A percentile compares a stretch with the other conserved stretches of the same genome.
Evolutionary conservation across 2,888 invertebrate genomes (phyloP).

Genomic region (Shargacucullia verbasci): DNA sequence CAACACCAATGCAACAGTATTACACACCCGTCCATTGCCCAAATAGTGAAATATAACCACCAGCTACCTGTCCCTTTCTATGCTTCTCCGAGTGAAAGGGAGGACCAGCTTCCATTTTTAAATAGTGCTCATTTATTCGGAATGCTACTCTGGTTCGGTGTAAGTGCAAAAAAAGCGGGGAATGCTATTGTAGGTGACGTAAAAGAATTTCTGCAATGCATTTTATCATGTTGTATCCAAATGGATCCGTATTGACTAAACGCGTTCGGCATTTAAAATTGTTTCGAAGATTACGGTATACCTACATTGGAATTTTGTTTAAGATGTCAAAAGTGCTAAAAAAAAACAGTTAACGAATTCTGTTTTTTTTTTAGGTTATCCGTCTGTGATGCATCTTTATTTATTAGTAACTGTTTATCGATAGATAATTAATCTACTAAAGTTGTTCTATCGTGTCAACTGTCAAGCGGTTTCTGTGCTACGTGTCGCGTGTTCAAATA

Average conservation of each 20-base stretch:
- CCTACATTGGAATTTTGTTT: constrained; percentile 11
- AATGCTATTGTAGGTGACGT: constrained; percentile 53
- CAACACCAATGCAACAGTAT: constrained; percentile 20
- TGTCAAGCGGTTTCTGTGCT: no score
- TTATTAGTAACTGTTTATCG: no score
- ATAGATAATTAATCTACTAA: no score
- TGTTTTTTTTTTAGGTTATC: constrained; percentile 11
- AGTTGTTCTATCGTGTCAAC: no score
- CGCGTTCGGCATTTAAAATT: constrained; percentile 45
- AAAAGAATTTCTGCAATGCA: constrained; percentile 45
- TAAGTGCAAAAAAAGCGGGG: constrained; percentile 52
- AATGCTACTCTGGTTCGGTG: constrained; percentile 41
- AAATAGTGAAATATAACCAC: constrained; percentile 41
- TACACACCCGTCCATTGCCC: constrained; percentile 24
- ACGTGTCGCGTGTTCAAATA: no score
- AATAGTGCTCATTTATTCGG: constrained; percentile 50
- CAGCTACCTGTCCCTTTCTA: constrained; percentile 28
- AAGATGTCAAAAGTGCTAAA: constrained; percentile 17
- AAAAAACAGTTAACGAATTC: constrained; percentile 16
- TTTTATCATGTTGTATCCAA: constrained; percentile 40
- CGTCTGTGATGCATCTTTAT: no score
- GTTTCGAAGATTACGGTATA: constrained; percentile 25
- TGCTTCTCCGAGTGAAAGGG: constrained; percentile 26
- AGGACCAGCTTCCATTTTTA: constrained; percentile 28
- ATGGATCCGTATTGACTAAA: constrained; percentile 39